phyloP scores from a whole-genome alignment of 2,113 vertebrate species.

The Illadopsis cleaveri region DNA sequence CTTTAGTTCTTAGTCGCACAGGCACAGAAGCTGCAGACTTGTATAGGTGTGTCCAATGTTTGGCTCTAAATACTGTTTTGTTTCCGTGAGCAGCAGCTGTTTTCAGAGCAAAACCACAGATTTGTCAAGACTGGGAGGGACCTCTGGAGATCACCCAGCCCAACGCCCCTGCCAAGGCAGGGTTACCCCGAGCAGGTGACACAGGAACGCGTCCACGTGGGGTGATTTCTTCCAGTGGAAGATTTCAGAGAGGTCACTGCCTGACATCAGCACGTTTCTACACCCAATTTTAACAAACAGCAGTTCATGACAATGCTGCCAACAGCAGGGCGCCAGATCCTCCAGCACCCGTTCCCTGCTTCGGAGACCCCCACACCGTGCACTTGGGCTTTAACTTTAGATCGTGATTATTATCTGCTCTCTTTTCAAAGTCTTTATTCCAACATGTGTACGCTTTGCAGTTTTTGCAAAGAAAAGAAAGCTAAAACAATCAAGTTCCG shows the following conservation, averaged over 20 bases:
- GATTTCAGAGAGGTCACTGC: background rate
- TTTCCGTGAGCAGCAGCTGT: background rate
- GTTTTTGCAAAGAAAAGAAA: background rate
- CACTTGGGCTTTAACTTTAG: background rate
- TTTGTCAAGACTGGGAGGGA: background rate
- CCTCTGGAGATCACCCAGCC: background rate
- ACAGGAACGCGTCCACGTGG: background rate
- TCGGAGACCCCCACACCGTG: rapidly evolving
- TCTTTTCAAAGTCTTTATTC: background rate
- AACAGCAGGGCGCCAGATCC: background rate
- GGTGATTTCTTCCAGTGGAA: too few relatives aligned
- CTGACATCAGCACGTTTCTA: background rate
- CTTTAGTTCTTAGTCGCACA: background rate
- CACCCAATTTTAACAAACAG: rapidly evolving
- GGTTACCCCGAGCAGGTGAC: background rate
- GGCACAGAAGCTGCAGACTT: background rate
- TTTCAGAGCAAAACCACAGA: background rate
- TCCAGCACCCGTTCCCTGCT: rapidly evolving
- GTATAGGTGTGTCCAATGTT: rapidly evolving
- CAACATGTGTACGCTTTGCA: rapidly evolving
- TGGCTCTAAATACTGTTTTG: background rate
- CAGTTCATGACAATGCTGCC: background rate
- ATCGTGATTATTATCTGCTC: background rate
- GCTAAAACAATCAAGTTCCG: rapidly evolving
- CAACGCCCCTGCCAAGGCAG: too few relatives aligned